Base-by-base conservation (phyloP, 2,797 vertebrate genomes). In the Brachyrhaphis roseni region DNA sequence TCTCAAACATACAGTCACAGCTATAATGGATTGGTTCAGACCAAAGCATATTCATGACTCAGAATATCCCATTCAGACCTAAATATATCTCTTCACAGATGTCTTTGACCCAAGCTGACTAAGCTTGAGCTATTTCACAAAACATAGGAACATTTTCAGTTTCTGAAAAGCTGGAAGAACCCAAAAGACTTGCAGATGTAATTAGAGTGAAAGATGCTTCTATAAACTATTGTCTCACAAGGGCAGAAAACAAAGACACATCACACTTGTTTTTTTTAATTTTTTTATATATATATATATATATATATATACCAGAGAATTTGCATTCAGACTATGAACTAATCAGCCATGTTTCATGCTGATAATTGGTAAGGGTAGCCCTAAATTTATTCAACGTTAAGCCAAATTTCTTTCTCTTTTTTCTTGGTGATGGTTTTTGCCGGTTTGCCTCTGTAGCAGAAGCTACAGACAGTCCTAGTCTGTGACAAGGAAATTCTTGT, bases 391-490 rank as follows among this genome's bases (percentile, higher is more conserved):
- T 68, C 36, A 39, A 26, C 8, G 11, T 68, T 11, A 12, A 26
- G 10, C 20, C 2, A 23, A 11, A 39, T 39, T 68, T 68, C 64
- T 39, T 68, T 68, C 64, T 68, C 8, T 23, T 68, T 2, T 34
- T 36, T 12, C 41, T 41, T 18, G 62, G 28, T 36, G 31, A 15
- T 13, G 28, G 13, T 62, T 13, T 62, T 62, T 64, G n/a, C 34
- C 59, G 1, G 15, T 62, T 20, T 28, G 28, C n/a, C n/a, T 36
- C 1, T 34, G 34, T 34, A 39, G 36, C 36, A 5, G 36, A 39
- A 39, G 36, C 36, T 39, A 39, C 36, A 39, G 36, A 39, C 36
- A 39, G 80, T 88, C 81, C 70, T 85, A 84, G 75, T 87, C 87
- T 87, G 49, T 62, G 31, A 34, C 59, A 36, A 15, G 45, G 1